Conservation (phyloP, 2,113 vertebrate species). For the Genyomyrus donnyi region DNA sequence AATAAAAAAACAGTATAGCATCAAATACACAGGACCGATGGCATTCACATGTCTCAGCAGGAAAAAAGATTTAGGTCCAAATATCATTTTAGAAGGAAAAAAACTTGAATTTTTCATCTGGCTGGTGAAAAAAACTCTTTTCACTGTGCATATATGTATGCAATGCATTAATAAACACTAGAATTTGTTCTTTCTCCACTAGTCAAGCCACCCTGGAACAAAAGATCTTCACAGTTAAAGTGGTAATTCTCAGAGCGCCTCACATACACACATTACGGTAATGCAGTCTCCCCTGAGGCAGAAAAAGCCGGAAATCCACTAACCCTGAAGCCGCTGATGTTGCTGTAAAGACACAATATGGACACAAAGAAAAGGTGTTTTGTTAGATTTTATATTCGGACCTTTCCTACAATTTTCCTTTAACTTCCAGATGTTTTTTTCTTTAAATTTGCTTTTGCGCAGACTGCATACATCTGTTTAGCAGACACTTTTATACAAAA, state of each 20-base stretch:
- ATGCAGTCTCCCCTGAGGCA: not conserved
- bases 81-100: too few species aligned
- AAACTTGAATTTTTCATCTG: too few species aligned
- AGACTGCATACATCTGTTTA: not conserved
- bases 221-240: not conserved
- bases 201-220: not conserved
- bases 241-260: not conserved
- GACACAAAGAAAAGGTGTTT: not conserved
- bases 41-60: not conserved
- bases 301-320: not conserved
- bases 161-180: not conserved
- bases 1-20: not conserved
- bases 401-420: not conserved
- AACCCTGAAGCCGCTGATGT: not conserved
- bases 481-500: not conserved
- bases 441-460: not conserved
- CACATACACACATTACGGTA: not conserved
- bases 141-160: not conserved
- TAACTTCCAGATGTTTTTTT: not conserved
- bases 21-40: not conserved
- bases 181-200: not conserved
- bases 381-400: not conserved
- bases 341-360: not conserved
- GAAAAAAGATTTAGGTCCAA: not conserved
- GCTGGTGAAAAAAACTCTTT: not conserved